Evolutionary conservation across 1,140 invertebrate species (phyloP), one percentile per base, ranked within the genome.

Genomic region (Drosophila nigromelanica): DNA sequence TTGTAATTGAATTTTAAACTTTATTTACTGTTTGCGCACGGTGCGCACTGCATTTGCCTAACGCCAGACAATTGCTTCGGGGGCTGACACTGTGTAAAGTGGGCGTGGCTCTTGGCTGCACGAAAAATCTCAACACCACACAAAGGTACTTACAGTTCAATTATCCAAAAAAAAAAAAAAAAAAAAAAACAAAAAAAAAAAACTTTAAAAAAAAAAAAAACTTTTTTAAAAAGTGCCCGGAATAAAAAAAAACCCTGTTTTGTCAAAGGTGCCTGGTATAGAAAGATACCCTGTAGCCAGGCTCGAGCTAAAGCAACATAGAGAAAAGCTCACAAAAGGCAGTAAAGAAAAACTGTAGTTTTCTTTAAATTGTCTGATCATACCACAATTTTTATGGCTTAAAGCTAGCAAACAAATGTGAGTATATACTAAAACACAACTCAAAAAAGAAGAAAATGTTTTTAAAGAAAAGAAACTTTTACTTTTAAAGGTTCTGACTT

Each of bases 1-100:
- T 82, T 79, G 79, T 89, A 89, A 89, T 89, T 89, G 79, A 83
- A 89, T 89, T 89, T 89, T 78, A 83, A 83, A 80, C 83, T 89
- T 89, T 80, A 89, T 89, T 89, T 83, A 89, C 83, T 75, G 85
- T 83, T 77, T 78, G 76, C 63, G 37, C 35, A 63, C 61, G 63
- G 35, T 61, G 47, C 52, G 68, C 73, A 47, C 61, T 43, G 60
- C 60, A 68, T 77, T 63, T 61, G 60, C 67, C 72, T 71, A 51
- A 68, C 42, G 63, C 59, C 56, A 78, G 61, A 77, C 75, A 77
- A 77, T 64, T 63, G 59, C 59, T 30, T 33, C n/a, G 15, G 37
- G 21, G 48, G 42, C 73, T 72, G 6, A 12, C 21, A 40, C 62
- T 11, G 45, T 30, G 12, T 24, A 8, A 15, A 15, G 35, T 47